These are phyloP conservation scores for Meloe dianella DNA, from an alignment of 2,888 invertebrate species.

Conservation along the genomic window DNA sequence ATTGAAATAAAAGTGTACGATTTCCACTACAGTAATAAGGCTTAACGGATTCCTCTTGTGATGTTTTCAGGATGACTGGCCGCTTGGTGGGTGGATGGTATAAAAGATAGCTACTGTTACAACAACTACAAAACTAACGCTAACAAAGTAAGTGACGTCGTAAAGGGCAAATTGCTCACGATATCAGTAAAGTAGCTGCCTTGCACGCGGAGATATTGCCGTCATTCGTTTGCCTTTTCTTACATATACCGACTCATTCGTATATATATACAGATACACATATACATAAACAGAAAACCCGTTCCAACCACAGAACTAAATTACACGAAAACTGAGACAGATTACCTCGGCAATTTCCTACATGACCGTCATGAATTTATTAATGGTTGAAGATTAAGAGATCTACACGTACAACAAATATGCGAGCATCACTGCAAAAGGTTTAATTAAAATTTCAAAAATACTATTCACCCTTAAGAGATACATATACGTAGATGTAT, in stretches of 20 bases:
- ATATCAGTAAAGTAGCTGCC: constrained; percentile 52
- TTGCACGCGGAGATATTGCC: constrained; percentile 52
- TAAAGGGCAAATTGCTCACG: constrained; percentile 57
- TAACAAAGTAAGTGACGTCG: constrained; percentile 49
- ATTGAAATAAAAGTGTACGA: constrained; percentile 38
- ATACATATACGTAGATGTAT: no score
- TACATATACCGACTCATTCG: constrained; percentile 11
- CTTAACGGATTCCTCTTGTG: constrained; percentile 29
- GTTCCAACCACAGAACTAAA: constrained; percentile 25
- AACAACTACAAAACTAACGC: constrained; percentile 27
- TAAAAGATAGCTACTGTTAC: neutral
- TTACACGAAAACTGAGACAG: constrained; percentile 29
- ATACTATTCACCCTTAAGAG: neutral
- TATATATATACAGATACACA: neutral
- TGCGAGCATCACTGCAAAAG: neutral
- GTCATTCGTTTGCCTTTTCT: constrained; percentile 46
- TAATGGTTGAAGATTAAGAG: neutral
- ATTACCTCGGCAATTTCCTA: constrained; percentile 16
- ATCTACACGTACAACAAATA: constrained; percentile 4
- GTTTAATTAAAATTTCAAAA: neutral
- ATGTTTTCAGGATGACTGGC: neutral
- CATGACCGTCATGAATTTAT: constrained; percentile 7
- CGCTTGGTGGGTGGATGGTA: neutral
- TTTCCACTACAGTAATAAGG: constrained; percentile 26
- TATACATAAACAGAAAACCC: constrained; percentile 13